Base-by-base conservation (phyloP, 2,888 invertebrate genomes). In the Junonia oenone region DNA sequence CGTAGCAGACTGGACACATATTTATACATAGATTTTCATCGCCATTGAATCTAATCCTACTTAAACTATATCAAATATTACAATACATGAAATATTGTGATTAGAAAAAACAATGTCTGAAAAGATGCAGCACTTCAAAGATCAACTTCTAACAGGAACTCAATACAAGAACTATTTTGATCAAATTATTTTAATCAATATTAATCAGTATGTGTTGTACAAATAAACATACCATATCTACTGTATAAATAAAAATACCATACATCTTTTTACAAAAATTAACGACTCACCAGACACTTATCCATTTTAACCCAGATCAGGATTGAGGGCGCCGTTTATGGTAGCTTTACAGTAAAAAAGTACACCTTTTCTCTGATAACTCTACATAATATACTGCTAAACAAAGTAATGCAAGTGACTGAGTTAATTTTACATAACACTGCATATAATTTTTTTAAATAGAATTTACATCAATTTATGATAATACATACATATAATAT, bases 131-230 rank as follows among this genome's bases (percentile, higher is more conserved):
- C 17, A 11, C 31, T 40, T 13, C 45, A 31, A 6, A 8, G n/a
- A 40, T n/a, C 38, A 40, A 48, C 40, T 45, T 15, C n/a, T 17
- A 31, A 31, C 47, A 53, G 53, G 53, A 53, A 54, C 53, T 45
- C 31, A 38, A 53, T 31, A 14, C 31, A 40, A 22, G 14, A 47
- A 47, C 27, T 51, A 35, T 48, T 26, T 31, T 5, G 8, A 33
- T 22, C 37, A 47, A 53, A 33, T 33, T 15, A 31, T 40, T 19
- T 33, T 35, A 6, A 11, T 27, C n/a, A 31, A 13, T 22, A 11
- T 27, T 11, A 31, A 13, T 22, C 11, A 5, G 11, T 37, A 17
- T 46, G 9, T 37, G 15, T 26, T 52, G 14, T 37, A 11, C 19
- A 45, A 13, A 37, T 38, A 37, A 52, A 46, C 52, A 38, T 26